Evolutionary conservation across 2,888 invertebrate species (phyloP).

Genomic region (Falcaria lacertinaria): DNA sequence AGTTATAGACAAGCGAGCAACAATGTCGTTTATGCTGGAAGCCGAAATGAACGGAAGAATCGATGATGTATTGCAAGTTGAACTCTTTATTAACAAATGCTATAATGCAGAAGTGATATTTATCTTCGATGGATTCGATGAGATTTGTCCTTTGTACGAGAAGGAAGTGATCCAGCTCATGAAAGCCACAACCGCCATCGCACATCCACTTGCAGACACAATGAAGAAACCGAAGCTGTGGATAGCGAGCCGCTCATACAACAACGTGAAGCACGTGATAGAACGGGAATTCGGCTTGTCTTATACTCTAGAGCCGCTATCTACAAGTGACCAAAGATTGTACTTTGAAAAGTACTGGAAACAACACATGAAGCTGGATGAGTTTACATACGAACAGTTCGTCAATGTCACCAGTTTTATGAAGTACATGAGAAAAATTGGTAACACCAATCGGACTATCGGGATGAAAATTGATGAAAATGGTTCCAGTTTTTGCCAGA

Average conservation of each 20-base stretch:
- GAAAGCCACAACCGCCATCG: slow-evolving; percentile 6
- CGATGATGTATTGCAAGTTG: slow-evolving; percentile 1
- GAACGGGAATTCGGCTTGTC: slow-evolving; percentile 4
- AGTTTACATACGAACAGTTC: slow-evolving; percentile 3
- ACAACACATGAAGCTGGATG: slow-evolving; percentile 3
- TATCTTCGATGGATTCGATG: slow-evolving; percentile 23
- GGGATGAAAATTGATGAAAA: too few relatives aligned
- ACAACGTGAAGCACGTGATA: slow-evolving; percentile 2
- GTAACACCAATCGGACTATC: not conserved
- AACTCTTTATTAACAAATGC: slow-evolving; percentile 14
- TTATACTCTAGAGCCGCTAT: slow-evolving; percentile 3
- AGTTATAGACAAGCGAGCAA: not conserved
- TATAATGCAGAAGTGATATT: slow-evolving; percentile 13
- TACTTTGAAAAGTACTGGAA: slow-evolving; percentile 5
- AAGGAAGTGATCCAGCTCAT: slow-evolving; percentile 16
- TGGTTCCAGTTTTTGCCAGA: too few relatives aligned
- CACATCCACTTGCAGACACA: not conserved
- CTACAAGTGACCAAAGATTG: slow-evolving; percentile 1
- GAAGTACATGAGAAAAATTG: slow-evolving; percentile 1
- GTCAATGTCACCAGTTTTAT: slow-evolving; percentile 3
- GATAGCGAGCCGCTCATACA: slow-evolving; percentile 6
- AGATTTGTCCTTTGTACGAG: slow-evolving; percentile 19
- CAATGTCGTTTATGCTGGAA: not conserved
- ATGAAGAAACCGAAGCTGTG: not conserved
- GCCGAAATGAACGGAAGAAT: not conserved